phyloP scores from a whole-genome alignment of 1,140 invertebrate species.

The Saxidomus purpurata region DNA sequence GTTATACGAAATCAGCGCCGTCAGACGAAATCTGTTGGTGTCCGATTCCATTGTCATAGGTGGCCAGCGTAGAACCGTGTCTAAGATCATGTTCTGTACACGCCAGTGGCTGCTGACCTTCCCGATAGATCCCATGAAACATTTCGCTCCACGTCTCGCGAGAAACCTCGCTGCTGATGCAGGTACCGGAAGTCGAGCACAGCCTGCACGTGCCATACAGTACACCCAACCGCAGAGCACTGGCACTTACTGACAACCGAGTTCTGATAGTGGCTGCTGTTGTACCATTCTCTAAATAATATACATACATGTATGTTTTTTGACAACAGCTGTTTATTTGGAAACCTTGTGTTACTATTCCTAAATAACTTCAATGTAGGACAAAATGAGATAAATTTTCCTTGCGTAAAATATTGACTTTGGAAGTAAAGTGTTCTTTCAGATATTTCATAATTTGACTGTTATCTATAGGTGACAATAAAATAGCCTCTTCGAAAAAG shows the following conservation, averaged over 20 bases:
- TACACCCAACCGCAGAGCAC: neutral
- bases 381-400: too few relatives aligned
- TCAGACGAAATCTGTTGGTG: conserved; percentile 1
- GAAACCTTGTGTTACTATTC: too few relatives aligned
- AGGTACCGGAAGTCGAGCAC: neutral
- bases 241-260: neutral
- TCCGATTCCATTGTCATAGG: conserved; percentile 23
- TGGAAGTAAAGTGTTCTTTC: too few relatives aligned
- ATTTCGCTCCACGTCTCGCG: conserved; percentile 5
- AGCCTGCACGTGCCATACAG: neutral
- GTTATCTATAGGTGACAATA: too few relatives aligned
- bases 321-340: too few relatives aligned
- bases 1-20: conserved; percentile 42
- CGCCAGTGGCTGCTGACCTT: neutral
- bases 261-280: too few relatives aligned
- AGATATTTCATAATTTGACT: too few relatives aligned
- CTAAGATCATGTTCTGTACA: conserved; percentile 43
- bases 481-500: too few relatives aligned
- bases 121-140: conserved; percentile 23
- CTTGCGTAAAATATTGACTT: too few relatives aligned
- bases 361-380: too few relatives aligned
- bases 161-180: neutral
- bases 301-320: too few relatives aligned
- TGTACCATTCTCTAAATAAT: too few relatives aligned
- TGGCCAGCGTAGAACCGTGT: conserved; percentile 21